Evolutionary conservation across 2,888 invertebrate species (phyloP).

Genomic region (Melinaea menophilus): DNA sequence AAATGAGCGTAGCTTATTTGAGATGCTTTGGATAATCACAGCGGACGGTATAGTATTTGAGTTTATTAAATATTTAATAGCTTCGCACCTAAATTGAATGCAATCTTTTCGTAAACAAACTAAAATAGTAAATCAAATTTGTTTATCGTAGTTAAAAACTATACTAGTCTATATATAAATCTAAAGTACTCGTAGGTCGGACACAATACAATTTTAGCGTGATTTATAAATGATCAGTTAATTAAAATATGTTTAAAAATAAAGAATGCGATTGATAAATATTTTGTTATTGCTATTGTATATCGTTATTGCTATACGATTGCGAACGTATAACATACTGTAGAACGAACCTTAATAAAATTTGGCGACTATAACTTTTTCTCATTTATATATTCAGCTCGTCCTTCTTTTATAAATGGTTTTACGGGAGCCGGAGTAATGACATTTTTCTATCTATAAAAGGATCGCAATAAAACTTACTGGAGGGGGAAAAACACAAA

Average conservation of each 20-base stretch:
- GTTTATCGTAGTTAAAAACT: constrained; percentile 21
- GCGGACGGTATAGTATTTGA: too few species aligned
- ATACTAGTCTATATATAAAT: constrained; percentile 18
- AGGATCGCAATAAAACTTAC: not conserved
- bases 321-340: not conserved
- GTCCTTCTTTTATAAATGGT: not conserved
- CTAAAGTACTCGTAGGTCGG: constrained; percentile 19
- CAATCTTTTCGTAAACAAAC: constrained; percentile 28
- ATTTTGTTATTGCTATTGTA: too few species aligned
- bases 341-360: too few species aligned
- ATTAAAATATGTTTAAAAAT: too few species aligned
- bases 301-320: not conserved
- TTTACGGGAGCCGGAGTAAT: not conserved
- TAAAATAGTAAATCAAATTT: constrained; percentile 19
- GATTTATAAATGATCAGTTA: too few species aligned
- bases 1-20: too few species aligned
- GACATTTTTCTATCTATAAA: not conserved
- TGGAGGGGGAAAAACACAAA: constrained; percentile 4
- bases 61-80: constrained; percentile 58
- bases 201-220: constrained; percentile 15
- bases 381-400: too few species aligned
- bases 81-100: constrained; percentile 42
- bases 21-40: too few species aligned
- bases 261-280: too few species aligned
- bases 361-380: too few species aligned